A percentile compares a stretch with the other conserved stretches of the same genome.
Evolutionary conservation across 2,113 vertebrate species (phyloP).

Genomic region (Malurus melanocephalus): DNA sequence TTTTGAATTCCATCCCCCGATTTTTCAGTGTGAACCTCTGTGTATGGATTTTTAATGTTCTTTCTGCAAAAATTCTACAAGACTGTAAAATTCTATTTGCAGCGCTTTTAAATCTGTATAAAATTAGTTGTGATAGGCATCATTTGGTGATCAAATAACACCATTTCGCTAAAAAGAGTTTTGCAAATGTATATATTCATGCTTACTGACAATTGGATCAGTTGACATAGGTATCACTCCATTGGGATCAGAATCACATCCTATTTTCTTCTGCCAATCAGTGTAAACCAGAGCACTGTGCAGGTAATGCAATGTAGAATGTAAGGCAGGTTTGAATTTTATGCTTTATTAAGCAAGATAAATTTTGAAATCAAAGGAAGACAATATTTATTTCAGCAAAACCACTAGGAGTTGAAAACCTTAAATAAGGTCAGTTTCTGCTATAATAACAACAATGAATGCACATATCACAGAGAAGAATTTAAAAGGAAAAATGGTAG

Average conservation of each 20-base stretch:
- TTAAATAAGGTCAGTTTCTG: slow-evolving; percentile 9
- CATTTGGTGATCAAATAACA: background rate
- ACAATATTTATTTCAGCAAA: background rate
- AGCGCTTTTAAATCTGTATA: background rate
- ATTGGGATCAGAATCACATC: background rate
- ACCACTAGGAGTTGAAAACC: background rate
- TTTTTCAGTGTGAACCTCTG: background rate
- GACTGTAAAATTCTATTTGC: background rate
- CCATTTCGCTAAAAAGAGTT: background rate
- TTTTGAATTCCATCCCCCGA: background rate
- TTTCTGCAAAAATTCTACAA: background rate
- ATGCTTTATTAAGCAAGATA: background rate
- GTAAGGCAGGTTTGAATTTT: background rate
- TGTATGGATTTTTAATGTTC: background rate
- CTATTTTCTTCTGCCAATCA: background rate
- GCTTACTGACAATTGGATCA: background rate
- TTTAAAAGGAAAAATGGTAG: background rate
- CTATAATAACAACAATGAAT: background rate
- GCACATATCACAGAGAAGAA: background rate
- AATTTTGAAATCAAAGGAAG: background rate
- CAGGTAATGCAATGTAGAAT: background rate
- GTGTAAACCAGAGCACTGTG: background rate
- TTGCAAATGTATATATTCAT: background rate
- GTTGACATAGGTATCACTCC: background rate
- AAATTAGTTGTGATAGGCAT: background rate